phyloP scores from a whole-genome alignment of 2,113 vertebrate genomes.

The Suncus etruscus region DNA sequence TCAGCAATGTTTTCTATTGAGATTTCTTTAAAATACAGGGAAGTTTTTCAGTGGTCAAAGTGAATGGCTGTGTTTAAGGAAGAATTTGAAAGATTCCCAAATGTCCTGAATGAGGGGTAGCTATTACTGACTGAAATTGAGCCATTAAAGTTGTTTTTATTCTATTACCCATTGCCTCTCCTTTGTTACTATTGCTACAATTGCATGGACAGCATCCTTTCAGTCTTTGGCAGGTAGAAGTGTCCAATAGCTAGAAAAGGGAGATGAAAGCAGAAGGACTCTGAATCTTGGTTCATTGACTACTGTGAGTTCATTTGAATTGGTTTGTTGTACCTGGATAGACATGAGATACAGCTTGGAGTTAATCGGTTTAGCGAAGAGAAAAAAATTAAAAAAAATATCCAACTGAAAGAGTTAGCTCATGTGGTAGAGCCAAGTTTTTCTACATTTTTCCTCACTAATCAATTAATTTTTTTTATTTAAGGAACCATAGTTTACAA shows the following conservation, averaged over 20 bases:
- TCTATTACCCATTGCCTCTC: neutral
- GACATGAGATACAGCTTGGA: neutral
- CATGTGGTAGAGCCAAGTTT: too few relatives aligned
- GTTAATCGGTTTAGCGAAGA: neutral
- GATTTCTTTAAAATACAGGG: neutral
- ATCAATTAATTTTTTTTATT: too few relatives aligned
- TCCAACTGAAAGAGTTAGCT: neutral
- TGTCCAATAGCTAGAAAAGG: neutral
- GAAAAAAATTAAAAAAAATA: neutral
- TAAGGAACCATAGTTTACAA: too few relatives aligned
- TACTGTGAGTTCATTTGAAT: neutral
- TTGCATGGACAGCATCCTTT: neutral
- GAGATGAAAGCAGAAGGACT: neutral
- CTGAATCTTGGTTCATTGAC: neutral
- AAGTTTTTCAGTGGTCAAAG: neutral
- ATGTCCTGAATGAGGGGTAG: neutral
- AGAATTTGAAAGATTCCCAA: slow-evolving; percentile 1
- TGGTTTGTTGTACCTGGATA: neutral
- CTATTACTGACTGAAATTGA: neutral
- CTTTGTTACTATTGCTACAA: neutral
- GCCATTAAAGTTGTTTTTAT: neutral
- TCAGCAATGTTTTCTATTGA: slow-evolving; percentile 30
- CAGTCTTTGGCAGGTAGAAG: neutral
- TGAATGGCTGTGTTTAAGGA: neutral
- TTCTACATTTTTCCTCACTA: too few relatives aligned